phyloP scores from a whole-genome alignment of 2,113 vertebrate species.

The Platanista minor region DNA sequence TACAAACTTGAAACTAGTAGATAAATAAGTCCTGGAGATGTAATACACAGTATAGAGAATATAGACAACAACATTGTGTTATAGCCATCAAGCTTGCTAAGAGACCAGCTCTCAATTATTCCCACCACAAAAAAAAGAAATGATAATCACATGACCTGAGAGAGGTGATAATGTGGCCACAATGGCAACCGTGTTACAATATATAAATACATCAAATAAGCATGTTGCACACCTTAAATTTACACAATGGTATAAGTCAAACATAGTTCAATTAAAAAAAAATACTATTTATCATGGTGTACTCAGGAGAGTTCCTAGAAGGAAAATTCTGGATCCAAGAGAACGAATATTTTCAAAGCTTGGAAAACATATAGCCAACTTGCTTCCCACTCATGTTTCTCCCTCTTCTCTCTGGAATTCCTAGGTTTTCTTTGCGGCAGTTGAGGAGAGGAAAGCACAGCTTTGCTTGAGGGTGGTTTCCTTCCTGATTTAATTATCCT shows the following conservation, averaged over 20 bases:
- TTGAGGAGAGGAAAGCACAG: background rate
- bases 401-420: background rate
- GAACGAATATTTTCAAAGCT: background rate
- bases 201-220: background rate
- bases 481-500: background rate
- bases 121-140: background rate
- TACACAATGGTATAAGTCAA: background rate
- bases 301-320: background rate
- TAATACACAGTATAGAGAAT: background rate
- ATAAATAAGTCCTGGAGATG: background rate
- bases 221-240: background rate
- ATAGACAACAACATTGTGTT: background rate
- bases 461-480: background rate
- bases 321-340: background rate
- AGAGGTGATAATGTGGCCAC: background rate
- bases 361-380: background rate
- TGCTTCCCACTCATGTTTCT: background rate
- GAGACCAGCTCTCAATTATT: background rate
- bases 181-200: background rate
- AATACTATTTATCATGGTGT: background rate
- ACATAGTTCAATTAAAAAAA: background rate
- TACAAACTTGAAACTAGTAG: background rate
- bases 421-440: background rate
- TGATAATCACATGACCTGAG: background rate
- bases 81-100: background rate